Evolutionary conservation across 64 coral and sea anemone genomes (phyloP), one percentile per base, ranked within the genome.

Genomic region (Montipora foliosa): DNA sequence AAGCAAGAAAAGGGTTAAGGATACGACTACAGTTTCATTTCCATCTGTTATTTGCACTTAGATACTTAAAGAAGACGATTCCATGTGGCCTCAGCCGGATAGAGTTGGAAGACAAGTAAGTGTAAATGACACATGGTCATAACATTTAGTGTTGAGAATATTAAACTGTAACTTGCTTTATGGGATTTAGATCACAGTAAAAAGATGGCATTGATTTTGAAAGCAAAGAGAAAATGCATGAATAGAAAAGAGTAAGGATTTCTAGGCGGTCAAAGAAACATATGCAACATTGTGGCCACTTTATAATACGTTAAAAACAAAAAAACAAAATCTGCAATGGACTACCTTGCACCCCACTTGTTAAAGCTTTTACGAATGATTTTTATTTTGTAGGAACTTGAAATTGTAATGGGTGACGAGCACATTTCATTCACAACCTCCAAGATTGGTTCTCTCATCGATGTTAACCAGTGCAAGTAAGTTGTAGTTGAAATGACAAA

Each of bases 401-500:
- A 99, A 77, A 96, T 99, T 6, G 97, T 99, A 1, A 93, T 94
- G 88, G 95, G 83, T 49, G 95, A 96, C 24, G 89, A 96, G 76
- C 97, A 99, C 74, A 99, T 99, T 77, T 96, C 94, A 74, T 99
- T 99, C 67, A 99, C 97, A 45, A 99, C 97, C 12, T 96, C 97
- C 4, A 99, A 99, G 84, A 96, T 99, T 87, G 97, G 97, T 44
- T 99, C 97, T 46, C 91, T 99, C 51, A 87, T 99, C 50, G 97
- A 99, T 87, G 94, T 99, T 20, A 99, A 96, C 84, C 97, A 99
- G 44, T 99, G 97, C 97, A 99, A 96, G 97, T 99, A 96, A 87
- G 94, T 95, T 57, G 53, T 57, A 11, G 6, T 57, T 37, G 1
- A 37, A 57, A 6, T 57, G 53, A 6, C 53, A 57, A 11, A 57